These are phyloP conservation scores for Lepidocyrtinus sp. DNA, from an alignment of 2,888 invertebrate genomes.

Conservation along the genomic window DNA sequence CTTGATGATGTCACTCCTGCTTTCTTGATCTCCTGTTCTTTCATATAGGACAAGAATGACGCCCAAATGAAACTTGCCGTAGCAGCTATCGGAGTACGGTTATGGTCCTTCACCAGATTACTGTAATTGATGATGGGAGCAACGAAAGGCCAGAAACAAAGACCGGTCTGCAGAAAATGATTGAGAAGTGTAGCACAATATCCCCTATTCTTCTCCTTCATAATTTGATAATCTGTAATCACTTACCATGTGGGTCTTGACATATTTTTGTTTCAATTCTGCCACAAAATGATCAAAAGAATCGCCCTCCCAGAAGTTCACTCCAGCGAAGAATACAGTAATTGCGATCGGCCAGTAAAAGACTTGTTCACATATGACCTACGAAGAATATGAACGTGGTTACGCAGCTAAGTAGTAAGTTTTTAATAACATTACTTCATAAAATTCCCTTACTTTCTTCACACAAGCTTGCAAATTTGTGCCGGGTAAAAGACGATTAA, in stretches of 20 bases:
- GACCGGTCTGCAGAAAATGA: slow-evolving; percentile 9
- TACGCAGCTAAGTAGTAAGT: background rate
- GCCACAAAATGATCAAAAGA: slow-evolving; percentile 13
- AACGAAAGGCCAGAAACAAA: slow-evolving; percentile 23
- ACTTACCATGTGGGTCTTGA: slow-evolving; percentile 25
- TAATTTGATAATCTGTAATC: no score
- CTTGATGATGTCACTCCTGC: no score
- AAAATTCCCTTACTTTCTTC: slow-evolving; percentile 3
- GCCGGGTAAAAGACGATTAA: slow-evolving; percentile 19
- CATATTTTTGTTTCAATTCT: slow-evolving; percentile 24
- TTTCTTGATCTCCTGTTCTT: slow-evolving; percentile 5
- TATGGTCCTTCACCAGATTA: slow-evolving; percentile 16
- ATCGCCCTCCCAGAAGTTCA: slow-evolving; percentile 15
- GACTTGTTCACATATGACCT: slow-evolving; percentile 12
- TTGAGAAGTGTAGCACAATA: background rate
- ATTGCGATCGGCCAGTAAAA: slow-evolving; percentile 31
- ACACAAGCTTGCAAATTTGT: background rate
- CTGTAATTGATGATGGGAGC: slow-evolving; percentile 18
- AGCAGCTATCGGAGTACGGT: background rate
- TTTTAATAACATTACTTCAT: background rate
- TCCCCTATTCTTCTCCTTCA: no score
- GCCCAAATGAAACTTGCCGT: slow-evolving; percentile 26
- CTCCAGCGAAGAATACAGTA: slow-evolving; percentile 21
- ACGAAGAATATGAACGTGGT: background rate
- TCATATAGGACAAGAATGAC: slow-evolving; percentile 19